Evolutionary conservation across 1,140 invertebrate genomes (phyloP).

Genomic region (Macrobrachium rosenbergii): DNA sequence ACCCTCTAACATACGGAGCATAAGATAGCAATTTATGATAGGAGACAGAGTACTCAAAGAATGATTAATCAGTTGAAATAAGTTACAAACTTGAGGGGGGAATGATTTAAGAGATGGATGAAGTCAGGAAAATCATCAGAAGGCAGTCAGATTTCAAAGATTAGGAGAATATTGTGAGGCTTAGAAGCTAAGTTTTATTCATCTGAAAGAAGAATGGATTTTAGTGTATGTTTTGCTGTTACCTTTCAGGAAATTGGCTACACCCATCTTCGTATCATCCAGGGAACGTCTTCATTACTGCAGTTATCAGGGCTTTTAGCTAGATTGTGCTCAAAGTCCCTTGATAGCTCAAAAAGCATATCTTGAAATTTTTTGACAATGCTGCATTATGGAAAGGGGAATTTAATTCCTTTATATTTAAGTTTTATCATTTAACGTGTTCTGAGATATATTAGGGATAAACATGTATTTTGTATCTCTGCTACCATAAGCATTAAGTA

Average conservation of each 20-base stretch:
- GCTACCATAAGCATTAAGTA: background rate
- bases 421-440: background rate
- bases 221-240: conserved; percentile 64
- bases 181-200: too few species aligned
- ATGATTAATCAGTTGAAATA: too few species aligned
- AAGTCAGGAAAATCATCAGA: too few species aligned
- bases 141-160: too few species aligned
- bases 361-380: background rate
- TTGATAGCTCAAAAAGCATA: background rate
- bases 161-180: too few species aligned
- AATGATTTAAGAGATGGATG: too few species aligned
- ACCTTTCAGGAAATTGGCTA: conserved; percentile 87
- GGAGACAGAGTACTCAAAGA: too few species aligned
- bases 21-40: too few species aligned
- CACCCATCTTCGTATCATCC: conserved; percentile 90
- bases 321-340: conserved; percentile 77
- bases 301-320: conserved; percentile 92
- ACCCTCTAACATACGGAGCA: too few species aligned
- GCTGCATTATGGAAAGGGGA: background rate
- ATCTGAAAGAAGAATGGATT: background rate
- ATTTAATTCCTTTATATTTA: background rate
- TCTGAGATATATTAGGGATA: background rate
- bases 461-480: background rate
- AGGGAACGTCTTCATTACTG: conserved; percentile 88
- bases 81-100: too few species aligned